These are phyloP conservation scores for Tinamus major DNA, from an alignment of 2,797 vertebrate genomes.

Conservation along the genomic window DNA sequence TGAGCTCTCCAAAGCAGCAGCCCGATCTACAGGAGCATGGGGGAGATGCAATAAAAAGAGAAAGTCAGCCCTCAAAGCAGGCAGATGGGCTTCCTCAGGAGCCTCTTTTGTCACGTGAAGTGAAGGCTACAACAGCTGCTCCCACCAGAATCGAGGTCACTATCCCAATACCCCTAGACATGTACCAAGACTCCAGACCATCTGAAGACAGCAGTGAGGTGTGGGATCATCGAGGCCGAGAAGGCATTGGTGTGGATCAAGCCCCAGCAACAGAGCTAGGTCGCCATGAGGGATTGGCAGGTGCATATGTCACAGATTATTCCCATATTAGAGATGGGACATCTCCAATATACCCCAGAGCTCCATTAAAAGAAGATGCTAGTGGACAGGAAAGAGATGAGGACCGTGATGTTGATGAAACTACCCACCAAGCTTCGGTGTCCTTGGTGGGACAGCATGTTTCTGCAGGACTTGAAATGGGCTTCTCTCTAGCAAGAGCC, in stretches of 20 bases:
- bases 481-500: not conserved
- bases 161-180: constrained; percentile 19
- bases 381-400: constrained; percentile 3
- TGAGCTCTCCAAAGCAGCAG: not conserved
- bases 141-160: constrained; percentile 51
- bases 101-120: not conserved
- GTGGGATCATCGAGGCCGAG: not conserved
- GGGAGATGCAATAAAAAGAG: not conserved
- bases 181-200: constrained; percentile 5
- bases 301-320: not conserved
- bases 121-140: not conserved
- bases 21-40: not conserved
- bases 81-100: not conserved
- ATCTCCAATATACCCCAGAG: not conserved
- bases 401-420: constrained; percentile 66
- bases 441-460: not conserved
- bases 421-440: constrained; percentile 22
- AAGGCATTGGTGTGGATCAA: not conserved
- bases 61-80: not conserved
- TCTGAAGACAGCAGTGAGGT: not conserved
- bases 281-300: not conserved
- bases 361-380: not conserved
- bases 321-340: not conserved
- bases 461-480: not conserved
- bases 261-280: not conserved